These are phyloP conservation scores for Suricata suricatta DNA, from an alignment of 2,113 vertebrate species.

Conservation along the genomic window DNA sequence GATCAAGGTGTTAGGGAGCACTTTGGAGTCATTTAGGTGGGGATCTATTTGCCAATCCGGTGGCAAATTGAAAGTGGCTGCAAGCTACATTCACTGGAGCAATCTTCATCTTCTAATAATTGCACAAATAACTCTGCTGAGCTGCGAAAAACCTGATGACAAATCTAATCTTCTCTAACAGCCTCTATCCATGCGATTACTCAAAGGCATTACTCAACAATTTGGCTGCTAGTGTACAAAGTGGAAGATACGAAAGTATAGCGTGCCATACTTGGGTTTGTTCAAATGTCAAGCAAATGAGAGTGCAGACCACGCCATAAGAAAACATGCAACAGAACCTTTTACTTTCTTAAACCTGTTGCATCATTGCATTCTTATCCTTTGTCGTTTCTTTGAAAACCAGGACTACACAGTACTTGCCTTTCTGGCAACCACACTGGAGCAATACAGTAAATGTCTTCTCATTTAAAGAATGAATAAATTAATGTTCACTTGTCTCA, in stretches of 20 bases:
- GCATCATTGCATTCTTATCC: neutral
- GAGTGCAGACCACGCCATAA: neutral
- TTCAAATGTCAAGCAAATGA: neutral
- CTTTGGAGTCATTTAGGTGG: neutral
- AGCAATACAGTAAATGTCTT: neutral
- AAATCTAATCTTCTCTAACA: neutral
- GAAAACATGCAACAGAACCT: neutral
- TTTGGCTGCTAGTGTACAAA: neutral
- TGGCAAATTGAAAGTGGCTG: neutral
- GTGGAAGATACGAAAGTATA: neutral
- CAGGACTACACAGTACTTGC: neutral
- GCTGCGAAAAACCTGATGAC: neutral
- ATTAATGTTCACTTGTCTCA: neutral
- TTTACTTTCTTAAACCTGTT: neutral
- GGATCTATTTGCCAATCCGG: neutral
- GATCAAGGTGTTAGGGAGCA: neutral
- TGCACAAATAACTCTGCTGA: neutral
- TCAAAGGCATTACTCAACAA: neutral
- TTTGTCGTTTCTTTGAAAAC: neutral
- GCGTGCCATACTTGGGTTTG: neutral
- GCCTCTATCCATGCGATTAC: neutral
- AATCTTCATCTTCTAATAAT: neutral
- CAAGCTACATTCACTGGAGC: neutral
- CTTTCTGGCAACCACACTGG: neutral
- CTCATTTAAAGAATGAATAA: neutral